These are phyloP conservation scores for Blera fallax DNA, from an alignment of 2,888 invertebrate genomes.

Conservation along the genomic window DNA sequence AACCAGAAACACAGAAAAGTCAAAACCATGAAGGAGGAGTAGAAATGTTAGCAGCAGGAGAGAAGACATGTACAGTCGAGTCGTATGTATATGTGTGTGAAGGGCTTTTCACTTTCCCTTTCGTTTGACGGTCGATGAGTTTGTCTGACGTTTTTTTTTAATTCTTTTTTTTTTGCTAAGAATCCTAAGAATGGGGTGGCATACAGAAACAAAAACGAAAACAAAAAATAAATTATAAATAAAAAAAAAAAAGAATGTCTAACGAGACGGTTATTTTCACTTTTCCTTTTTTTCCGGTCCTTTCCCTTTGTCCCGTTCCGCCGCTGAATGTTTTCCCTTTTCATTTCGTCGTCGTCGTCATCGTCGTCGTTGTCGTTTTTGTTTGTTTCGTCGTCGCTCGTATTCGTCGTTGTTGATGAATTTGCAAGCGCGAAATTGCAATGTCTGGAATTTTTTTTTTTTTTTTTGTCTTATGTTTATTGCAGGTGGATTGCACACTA, in stretches of 20 bases:
- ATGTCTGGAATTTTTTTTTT: slow-evolving; percentile 58
- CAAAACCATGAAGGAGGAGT: slow-evolving; percentile 48
- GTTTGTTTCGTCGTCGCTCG: slow-evolving; percentile 53
- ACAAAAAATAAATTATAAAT: slow-evolving; percentile 56
- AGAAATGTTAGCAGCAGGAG: slow-evolving; percentile 27
- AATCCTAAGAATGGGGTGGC: slow-evolving; percentile 59
- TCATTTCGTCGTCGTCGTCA: slow-evolving; percentile 59
- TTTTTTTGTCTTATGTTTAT: slow-evolving; percentile 38
- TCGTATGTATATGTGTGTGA: slow-evolving; percentile 42
- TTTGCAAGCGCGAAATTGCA: slow-evolving; percentile 69
- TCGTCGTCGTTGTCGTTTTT: too few relatives aligned
- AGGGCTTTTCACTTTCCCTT: slow-evolving; percentile 71
- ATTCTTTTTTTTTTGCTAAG: slow-evolving; percentile 36
- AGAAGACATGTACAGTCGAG: not conserved
- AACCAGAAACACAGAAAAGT: slow-evolving; percentile 57
- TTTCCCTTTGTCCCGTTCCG: slow-evolving; percentile 23
- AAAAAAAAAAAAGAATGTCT: slow-evolving; percentile 42
- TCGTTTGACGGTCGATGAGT: slow-evolving; percentile 71
- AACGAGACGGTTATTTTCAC: slow-evolving; percentile 72
- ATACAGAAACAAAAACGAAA: slow-evolving; percentile 54
- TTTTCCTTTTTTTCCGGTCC: slow-evolving; percentile 64
- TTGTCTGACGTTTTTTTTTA: slow-evolving; percentile 56
- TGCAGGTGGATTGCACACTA: slow-evolving; percentile 68
- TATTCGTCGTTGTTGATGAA: slow-evolving; percentile 65
- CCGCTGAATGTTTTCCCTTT: slow-evolving; percentile 35